phyloP scores from a whole-genome alignment of 2,888 invertebrate genomes.

The Noctua pronuba region DNA sequence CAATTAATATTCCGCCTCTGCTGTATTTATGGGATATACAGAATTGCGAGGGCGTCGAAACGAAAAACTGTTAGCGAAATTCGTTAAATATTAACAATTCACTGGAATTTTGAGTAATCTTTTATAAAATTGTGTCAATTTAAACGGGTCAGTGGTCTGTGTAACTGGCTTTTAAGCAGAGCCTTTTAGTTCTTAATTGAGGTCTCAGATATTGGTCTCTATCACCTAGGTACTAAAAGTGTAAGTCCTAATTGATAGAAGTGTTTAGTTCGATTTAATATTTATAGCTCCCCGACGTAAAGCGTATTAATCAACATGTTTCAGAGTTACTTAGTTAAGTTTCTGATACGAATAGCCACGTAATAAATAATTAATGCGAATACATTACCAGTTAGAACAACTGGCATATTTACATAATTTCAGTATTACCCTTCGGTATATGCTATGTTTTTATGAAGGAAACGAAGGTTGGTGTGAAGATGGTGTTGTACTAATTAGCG shows the following conservation, averaged over 20 bases:
- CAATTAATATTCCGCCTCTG: constrained; percentile 70
- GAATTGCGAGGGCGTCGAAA: constrained; percentile 43
- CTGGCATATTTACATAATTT: constrained; percentile 1
- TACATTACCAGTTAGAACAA: constrained; percentile 4
- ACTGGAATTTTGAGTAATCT: constrained; percentile 49
- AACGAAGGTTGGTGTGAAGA: constrained; percentile 5
- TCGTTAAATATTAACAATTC: constrained; percentile 59
- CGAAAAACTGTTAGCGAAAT: constrained; percentile 42
- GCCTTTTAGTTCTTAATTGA: constrained; percentile 43
- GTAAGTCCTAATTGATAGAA: too few relatives aligned
- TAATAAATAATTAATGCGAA: constrained; percentile 19
- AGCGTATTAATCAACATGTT: constrained; percentile 26
- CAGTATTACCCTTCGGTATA: neutral
- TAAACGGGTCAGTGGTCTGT: constrained; percentile 52
- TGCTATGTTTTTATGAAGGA: neutral
- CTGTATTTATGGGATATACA: constrained; percentile 58
- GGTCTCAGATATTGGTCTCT: constrained; percentile 2
- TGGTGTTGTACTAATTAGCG: constrained; percentile 30
- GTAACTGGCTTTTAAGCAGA: constrained; percentile 53
- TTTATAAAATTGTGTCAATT: constrained; percentile 58
- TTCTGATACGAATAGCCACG: constrained; percentile 2
- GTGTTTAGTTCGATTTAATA: constrained; percentile 2
- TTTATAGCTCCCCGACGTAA: constrained; percentile 3
- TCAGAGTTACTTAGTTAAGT: constrained; percentile 19
- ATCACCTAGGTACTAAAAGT: neutral